Base-by-base conservation (phyloP, 2,113 vertebrate species). In the Psettodes erumei region DNA sequence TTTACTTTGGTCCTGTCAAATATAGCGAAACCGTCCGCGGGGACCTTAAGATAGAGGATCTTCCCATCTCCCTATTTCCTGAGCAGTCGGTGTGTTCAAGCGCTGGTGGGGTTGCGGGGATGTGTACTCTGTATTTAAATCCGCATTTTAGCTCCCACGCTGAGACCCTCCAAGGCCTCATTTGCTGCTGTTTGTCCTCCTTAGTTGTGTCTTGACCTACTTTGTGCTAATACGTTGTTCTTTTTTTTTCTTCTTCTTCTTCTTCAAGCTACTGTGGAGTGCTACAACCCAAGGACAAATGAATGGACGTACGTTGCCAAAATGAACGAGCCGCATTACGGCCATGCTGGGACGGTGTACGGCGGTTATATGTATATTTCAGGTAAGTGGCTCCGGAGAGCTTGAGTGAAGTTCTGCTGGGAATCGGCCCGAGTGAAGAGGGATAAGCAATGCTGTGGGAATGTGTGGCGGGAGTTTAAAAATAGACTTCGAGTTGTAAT, bases 261-360 rank as follows among this genome's bases (percentile, higher is more conserved):
- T 67, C 68, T 78, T 87, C 12, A 90, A 98, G 98, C 97, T 60
- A 99, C 98, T 10, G 97, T 99, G 86, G 98, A 99, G 86, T 98
- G 96, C 93, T 99, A 99, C 90, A 99, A 99, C 85, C 98, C 98
- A 61, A 95, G 97, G 85, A 97, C 96, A 80, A 99, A 99, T 10
- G 97, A 99, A 86, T 99, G 98, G 98, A 98, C 95, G 60, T 99
- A 98, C 19, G 98, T 99, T 15, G 98, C 98, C 65, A 99, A 98
- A 93, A 99, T 99, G 98, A 99, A 95, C 6, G 98, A 99, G 76
- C 98, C 98, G 15, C 98, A 99, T 90, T 99, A 99, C 51, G 97
- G 98, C 42, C 97, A 99, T 0, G 98, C 98, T 69, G 98, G 98
- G 68, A 99, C 97, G 0, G 97, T 99, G 6, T 99, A 99, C 12